A percentile compares a stretch with the other conserved stretches of the same genome.
These are phyloP conservation scores for Variabilichromis moorii DNA, from an alignment of 2,113 vertebrate genomes.

Conservation along the genomic window DNA sequence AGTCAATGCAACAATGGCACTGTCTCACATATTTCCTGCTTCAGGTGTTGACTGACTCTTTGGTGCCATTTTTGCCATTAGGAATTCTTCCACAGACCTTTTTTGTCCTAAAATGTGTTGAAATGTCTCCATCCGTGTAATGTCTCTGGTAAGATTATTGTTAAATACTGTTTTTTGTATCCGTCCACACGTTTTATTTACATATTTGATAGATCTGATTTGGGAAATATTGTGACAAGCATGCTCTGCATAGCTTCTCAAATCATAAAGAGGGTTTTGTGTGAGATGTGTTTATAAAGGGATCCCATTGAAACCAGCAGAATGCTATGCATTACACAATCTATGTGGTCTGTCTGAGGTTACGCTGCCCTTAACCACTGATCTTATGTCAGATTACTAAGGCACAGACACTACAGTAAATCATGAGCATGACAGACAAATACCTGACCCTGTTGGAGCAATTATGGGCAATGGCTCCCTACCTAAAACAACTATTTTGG, in stretches of 20 bases:
- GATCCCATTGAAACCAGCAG: slow-evolving; percentile 23
- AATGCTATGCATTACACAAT: slow-evolving; percentile 44
- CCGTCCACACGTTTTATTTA: background rate
- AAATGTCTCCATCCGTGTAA: background rate
- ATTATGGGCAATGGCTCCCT: slow-evolving; percentile 52
- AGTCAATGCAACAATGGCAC: background rate
- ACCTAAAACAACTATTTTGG: slow-evolving; percentile 61
- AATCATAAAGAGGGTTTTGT: background rate
- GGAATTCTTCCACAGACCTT: background rate
- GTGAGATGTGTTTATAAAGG: slow-evolving; percentile 25
- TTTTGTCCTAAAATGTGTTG: background rate
- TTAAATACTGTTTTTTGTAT: background rate
- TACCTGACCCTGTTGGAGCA: slow-evolving; percentile 51
- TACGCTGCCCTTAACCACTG: slow-evolving; percentile 34
- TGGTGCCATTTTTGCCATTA: background rate
- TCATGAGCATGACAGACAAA: slow-evolving; percentile 41
- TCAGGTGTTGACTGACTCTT: background rate
- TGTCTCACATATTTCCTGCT: background rate
- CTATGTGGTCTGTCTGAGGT: slow-evolving; percentile 51
- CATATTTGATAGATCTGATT: background rate
- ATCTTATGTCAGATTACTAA: slow-evolving; percentile 51
- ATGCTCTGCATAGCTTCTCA: background rate
- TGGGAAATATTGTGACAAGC: background rate
- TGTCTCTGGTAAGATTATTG: background rate
- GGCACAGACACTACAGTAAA: slow-evolving; percentile 43